Percentiles rank a stretch among this genome's conserved stretches.
Evolutionary conservation across 2,113 vertebrate genomes (phyloP).

Genomic region (Oncorhynchus tshawytscha): DNA sequence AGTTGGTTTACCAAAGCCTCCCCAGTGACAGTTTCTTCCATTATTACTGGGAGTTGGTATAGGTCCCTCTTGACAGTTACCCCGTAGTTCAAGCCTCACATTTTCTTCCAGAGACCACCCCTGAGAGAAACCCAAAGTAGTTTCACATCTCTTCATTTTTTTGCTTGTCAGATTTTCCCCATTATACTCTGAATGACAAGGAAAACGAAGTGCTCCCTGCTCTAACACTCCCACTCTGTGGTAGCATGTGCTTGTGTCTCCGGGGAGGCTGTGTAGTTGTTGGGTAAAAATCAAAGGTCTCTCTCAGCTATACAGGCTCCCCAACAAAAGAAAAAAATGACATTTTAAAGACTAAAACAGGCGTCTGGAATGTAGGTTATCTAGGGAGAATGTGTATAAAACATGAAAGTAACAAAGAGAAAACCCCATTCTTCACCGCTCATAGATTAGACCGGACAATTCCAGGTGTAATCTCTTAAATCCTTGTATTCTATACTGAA

Average conservation of each 20-base stretch:
- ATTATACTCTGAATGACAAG: constrained; percentile 38
- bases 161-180: constrained; percentile 15
- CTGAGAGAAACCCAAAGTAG: constrained; percentile 41
- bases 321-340: constrained; percentile 39
- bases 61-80: background rate
- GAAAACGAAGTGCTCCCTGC: constrained; percentile 17
- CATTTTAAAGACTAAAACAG: constrained; percentile 37
- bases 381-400: constrained; percentile 32
- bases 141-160: constrained; percentile 23
- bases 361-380: constrained; percentile 27
- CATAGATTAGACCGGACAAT: constrained; percentile 4
- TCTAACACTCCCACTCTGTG: constrained; percentile 21
- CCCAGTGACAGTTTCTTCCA: constrained; percentile 40
- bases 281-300: constrained; percentile 39
- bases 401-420: constrained; percentile 27
- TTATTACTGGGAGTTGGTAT: constrained; percentile 50
- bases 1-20: constrained; percentile 34
- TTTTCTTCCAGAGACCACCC: constrained; percentile 1
- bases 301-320: constrained; percentile 18
- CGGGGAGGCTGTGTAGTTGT: constrained; percentile 25
- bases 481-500: constrained; percentile 2
- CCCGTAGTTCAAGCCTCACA: background rate
- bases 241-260: constrained; percentile 23
- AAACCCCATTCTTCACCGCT: constrained; percentile 15
- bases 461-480: constrained; percentile 26